Conservation (phyloP, 2,797 vertebrate species). For the Babyrousa celebensis region DNA sequence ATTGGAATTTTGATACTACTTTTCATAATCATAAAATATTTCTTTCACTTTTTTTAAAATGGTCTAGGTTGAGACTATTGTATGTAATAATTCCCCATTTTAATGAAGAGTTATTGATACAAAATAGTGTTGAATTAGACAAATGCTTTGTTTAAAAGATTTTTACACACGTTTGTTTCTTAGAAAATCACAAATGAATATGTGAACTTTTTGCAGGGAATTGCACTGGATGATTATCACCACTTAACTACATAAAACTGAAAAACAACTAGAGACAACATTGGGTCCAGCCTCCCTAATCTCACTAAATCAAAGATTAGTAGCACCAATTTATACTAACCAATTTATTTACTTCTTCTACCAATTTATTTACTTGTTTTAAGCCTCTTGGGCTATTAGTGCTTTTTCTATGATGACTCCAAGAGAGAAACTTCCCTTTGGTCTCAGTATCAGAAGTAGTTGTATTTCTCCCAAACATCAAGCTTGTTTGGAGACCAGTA, state of each 20-base stretch:
- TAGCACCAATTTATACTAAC: background rate
- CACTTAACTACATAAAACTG: background rate
- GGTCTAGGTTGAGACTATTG: background rate
- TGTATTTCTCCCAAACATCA: background rate
- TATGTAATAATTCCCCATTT: slow-evolving; percentile 48
- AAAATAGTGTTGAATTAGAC: slow-evolving; percentile 10
- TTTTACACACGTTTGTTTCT: background rate
- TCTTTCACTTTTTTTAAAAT: background rate
- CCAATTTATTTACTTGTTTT: background rate
- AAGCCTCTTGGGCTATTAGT: background rate
- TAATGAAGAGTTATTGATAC: slow-evolving; percentile 51
- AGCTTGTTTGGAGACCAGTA: background rate
- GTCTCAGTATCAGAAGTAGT: background rate
- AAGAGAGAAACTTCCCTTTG: background rate
- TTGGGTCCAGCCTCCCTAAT: background rate
- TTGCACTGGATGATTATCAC: background rate
- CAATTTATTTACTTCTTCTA: background rate
- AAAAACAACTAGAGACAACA: background rate
- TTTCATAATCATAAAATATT: slow-evolving; percentile 9
- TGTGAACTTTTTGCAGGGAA: background rate
- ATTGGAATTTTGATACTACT: slow-evolving; percentile 4
- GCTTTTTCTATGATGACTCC: background rate
- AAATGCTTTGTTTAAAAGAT: background rate
- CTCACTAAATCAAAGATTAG: background rate
- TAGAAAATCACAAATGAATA: background rate